Evolutionary conservation across 1,140 invertebrate species (phyloP).

Genomic region (Bursaphelenchus mucronatus): DNA sequence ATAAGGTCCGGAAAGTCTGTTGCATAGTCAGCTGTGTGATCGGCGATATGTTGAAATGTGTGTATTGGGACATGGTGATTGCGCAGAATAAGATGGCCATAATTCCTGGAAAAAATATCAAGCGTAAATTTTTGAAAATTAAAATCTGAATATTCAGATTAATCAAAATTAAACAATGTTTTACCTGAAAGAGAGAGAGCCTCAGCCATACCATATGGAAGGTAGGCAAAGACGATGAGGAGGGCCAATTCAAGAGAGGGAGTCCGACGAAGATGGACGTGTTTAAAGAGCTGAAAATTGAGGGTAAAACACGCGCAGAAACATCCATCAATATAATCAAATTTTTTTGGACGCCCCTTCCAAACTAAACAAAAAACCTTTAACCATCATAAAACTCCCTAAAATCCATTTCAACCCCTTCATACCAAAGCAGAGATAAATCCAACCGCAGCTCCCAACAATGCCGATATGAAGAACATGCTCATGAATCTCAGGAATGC

Average conservation of each 20-base stretch:
- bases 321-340: constrained; percentile 4
- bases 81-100: constrained; percentile 99
- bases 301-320: constrained; percentile 28
- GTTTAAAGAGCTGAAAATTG: constrained; percentile 71
- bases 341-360: too few species aligned
- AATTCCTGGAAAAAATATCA: constrained; percentile 70
- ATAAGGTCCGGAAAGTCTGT: constrained; percentile 91
- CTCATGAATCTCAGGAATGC: constrained; percentile 83
- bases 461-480: constrained; percentile 97
- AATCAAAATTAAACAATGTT: constrained; percentile 29
- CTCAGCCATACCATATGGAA: constrained; percentile 93
- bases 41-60: constrained; percentile 94
- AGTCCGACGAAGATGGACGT: constrained; percentile 91
- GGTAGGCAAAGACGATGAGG: constrained; percentile 96
- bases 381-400: too few species aligned
- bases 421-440: constrained; percentile 81
- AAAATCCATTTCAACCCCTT: too few species aligned
- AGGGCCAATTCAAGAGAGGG: constrained; percentile 96
- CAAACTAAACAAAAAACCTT: too few species aligned
- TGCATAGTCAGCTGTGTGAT: constrained; percentile 98
- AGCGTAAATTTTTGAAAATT: constrained; percentile 62
- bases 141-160: constrained; percentile 4
- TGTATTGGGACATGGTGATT: constrained; percentile 99
- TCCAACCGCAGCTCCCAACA: constrained; percentile 90
- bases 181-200: constrained; percentile 87